Evolutionary conservation across 1,140 invertebrate species (phyloP), one percentile per base, ranked within the genome.

Genomic region (Sitophilus oryzae): DNA sequence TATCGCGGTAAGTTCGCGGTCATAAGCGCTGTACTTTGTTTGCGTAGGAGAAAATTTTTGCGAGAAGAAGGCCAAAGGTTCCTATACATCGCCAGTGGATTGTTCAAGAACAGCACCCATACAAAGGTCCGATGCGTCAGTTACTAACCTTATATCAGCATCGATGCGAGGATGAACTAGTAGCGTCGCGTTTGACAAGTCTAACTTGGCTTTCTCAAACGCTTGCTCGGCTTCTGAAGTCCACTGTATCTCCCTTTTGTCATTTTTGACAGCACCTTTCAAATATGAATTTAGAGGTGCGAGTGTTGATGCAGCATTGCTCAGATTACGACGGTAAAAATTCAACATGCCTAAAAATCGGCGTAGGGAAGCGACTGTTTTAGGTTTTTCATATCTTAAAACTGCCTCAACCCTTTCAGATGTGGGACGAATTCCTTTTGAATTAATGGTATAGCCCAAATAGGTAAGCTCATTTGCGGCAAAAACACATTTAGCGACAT

Each of bases 81-180:
- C 56, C 51, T 62, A 65, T 1, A 37, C 11, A 21, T 41, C 42
- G 19, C 60, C 30, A 9, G 56, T 21, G 0, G 18, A 10, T 56
- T 75, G 73, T 16, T 75, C 64, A 2, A 77, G 41, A 3, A 52
- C 62, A n/a, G n/a, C n/a, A n/a, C n/a, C n/a, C n/a, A n/a, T n/a
- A n/a, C n/a, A n/a, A n/a, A n/a, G n/a, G n/a, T 68, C 63, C 1
- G 69, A 76, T 14, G 71, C 73, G 52, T 75, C 72, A 0, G 60
- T 66, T 4, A 38, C 37, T 3, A 67, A 40, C 35, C 15, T n/a
- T n/a, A n/a, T n/a, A n/a, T n/a, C n/a, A 8, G 23, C 36, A 0
- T 56, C 8, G 16, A 44, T 14, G 36, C 48, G 35, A n/a, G 30
- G 15, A 2, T 54, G 22, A 5, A 55, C 41, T 6, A 68, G 66